Conservation (phyloP, 2,797 vertebrate species). For the Coluber constrictor region DNA sequence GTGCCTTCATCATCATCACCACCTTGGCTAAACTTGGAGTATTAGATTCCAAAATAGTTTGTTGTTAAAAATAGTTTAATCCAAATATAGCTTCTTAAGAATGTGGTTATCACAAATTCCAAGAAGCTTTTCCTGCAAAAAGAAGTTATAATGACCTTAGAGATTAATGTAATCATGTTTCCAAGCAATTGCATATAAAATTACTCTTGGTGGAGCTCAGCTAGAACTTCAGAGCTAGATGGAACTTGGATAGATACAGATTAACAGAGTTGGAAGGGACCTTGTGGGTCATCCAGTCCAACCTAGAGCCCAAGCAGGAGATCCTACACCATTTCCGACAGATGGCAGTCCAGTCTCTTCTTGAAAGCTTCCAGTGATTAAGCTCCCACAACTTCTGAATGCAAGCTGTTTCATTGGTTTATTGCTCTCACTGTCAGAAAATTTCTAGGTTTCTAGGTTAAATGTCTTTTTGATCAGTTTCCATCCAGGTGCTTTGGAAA, state of each 20-base stretch:
- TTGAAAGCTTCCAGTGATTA: no score
- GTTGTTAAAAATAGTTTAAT: background rate
- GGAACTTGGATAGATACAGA: background rate
- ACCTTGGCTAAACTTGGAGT: background rate
- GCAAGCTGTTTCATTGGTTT: no score
- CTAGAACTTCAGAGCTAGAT: background rate
- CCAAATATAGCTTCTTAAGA: background rate
- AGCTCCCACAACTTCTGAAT: no score
- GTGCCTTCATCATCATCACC: background rate
- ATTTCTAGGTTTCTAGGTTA: no score
- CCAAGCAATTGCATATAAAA: background rate
- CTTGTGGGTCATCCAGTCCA: no score
- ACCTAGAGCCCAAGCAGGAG: no score
- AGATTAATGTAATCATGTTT: background rate
- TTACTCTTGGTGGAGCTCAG: background rate
- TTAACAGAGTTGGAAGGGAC: no score
- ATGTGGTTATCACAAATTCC: background rate
- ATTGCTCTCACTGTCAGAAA: no score
- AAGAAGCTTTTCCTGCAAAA: background rate
- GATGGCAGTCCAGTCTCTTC: no score
- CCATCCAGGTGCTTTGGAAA: no score
- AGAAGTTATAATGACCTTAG: background rate
- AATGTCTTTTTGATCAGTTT: no score
- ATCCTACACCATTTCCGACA: no score
- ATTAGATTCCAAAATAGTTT: background rate